These are phyloP conservation scores for Sepioteuthis lessoniana DNA, from an alignment of 2,888 invertebrate genomes.

Conservation along the genomic window DNA sequence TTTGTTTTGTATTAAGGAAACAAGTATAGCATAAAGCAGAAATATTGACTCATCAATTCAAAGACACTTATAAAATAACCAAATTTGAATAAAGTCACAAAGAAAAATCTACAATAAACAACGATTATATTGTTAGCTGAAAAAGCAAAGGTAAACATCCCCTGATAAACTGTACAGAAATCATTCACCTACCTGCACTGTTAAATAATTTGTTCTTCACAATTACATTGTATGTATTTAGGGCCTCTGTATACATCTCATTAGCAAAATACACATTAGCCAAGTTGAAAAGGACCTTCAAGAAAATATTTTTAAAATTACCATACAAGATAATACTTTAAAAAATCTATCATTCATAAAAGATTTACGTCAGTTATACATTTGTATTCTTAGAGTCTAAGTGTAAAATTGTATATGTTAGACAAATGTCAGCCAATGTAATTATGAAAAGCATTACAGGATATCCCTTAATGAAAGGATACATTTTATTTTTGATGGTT, in stretches of 20 bases:
- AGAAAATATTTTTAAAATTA: not conserved
- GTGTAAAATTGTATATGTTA: too few relatives aligned
- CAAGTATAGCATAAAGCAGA: not conserved
- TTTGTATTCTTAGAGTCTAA: too few relatives aligned
- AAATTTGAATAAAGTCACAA: not conserved
- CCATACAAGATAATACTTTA: too few relatives aligned
- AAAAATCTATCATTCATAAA: too few relatives aligned
- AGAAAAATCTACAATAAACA: not conserved
- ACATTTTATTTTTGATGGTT: too few relatives aligned
- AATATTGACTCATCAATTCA: not conserved
- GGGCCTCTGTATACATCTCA: constrained; percentile 95
- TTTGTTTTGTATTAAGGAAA: not conserved
- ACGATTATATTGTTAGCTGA: not conserved
- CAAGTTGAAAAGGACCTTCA: constrained; percentile 92
- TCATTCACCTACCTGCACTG: constrained; percentile 81
- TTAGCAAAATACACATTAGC: constrained; percentile 95
- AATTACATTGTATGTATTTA: constrained; percentile 95
- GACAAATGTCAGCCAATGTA: too few relatives aligned
- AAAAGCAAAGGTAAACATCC: not conserved
- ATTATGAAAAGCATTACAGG: too few relatives aligned
- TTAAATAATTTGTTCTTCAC: constrained; percentile 92
- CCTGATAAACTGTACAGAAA: constrained; percentile 39
- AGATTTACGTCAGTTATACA: too few relatives aligned
- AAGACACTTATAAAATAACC: not conserved
- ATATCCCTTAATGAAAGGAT: too few relatives aligned